These are phyloP conservation scores for Neotoma lepida DNA, from an alignment of 2,113 vertebrate species.

Conservation along the genomic window DNA sequence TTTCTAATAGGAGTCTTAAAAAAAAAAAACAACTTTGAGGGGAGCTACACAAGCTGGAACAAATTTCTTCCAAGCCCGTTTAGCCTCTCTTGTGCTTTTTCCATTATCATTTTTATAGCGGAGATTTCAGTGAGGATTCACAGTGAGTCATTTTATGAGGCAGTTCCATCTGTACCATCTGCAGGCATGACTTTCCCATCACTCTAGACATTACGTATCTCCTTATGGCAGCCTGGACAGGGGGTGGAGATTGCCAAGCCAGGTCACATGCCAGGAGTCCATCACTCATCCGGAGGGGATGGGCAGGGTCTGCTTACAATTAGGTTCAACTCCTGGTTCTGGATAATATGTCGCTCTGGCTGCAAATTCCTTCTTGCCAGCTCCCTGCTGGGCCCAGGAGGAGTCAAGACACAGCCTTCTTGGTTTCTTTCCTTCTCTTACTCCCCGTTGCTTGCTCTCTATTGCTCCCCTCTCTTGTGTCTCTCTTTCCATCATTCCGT, in stretches of 20 bases:
- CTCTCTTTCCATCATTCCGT: slow-evolving; percentile 58
- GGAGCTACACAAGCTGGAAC: slow-evolving; percentile 77
- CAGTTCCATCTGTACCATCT: slow-evolving; percentile 86
- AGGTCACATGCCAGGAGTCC: slow-evolving; percentile 88
- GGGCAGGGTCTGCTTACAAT: slow-evolving; percentile 91
- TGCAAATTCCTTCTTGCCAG: slow-evolving; percentile 89
- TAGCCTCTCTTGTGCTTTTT: slow-evolving; percentile 87
- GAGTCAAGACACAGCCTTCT: slow-evolving; percentile 79
- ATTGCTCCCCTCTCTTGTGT: slow-evolving; percentile 46
- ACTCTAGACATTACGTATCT: slow-evolving; percentile 90
- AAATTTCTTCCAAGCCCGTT: slow-evolving; percentile 80
- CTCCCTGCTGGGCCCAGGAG: slow-evolving; percentile 89
- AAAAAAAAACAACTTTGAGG: slow-evolving; percentile 49
- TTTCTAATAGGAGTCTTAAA: slow-evolving; percentile 64
- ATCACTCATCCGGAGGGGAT: slow-evolving; percentile 87
- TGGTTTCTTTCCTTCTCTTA: slow-evolving; percentile 66
- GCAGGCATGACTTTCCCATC: slow-evolving; percentile 86
- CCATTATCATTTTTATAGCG: slow-evolving; percentile 89
- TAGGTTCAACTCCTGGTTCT: slow-evolving; percentile 87
- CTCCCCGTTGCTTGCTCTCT: not conserved
- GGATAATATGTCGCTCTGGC: slow-evolving; percentile 85
- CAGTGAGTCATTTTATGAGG: slow-evolving; percentile 89
- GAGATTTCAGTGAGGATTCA: slow-evolving; percentile 87
- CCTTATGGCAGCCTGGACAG: slow-evolving; percentile 85
- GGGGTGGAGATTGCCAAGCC: slow-evolving; percentile 84